A percentile compares a stretch with the other conserved stretches of the same genome.
These are phyloP conservation scores for Gastrophryne carolinensis DNA, from an alignment of 2,797 vertebrate species.

Conservation along the genomic window DNA sequence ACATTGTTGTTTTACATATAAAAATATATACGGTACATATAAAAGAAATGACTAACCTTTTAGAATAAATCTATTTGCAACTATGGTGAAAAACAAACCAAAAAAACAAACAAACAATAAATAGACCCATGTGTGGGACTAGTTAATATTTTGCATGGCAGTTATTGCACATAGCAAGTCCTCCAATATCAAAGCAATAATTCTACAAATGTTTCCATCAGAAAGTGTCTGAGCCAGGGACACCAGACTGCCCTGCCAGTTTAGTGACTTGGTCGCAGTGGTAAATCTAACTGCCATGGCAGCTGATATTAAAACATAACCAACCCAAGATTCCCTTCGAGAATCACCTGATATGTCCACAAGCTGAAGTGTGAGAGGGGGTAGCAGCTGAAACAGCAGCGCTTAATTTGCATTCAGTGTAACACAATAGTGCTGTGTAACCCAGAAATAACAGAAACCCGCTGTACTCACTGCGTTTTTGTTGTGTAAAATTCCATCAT, in stretches of 20 bases:
- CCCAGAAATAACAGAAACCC: slow-evolving; percentile 7
- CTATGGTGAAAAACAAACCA: no score
- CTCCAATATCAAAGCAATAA: not conserved
- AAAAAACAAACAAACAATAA: no score
- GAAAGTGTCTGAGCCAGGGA: not conserved
- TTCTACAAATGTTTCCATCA: not conserved
- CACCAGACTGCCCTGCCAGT: not conserved
- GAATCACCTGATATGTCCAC: not conserved
- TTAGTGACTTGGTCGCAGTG: not conserved
- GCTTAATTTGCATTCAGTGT: not conserved
- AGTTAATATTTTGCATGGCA: no score
- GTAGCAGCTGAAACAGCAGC: not conserved
- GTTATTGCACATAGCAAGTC: not conserved
- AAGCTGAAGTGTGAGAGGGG: not conserved
- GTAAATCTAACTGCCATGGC: not conserved
- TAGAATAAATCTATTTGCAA: no score
- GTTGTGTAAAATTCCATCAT: slow-evolving; percentile 62
- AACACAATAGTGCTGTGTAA: not conserved
- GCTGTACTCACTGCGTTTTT: slow-evolving; percentile 69
- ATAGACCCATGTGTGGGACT: no score
- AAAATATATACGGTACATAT: no score
- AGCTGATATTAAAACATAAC: not conserved
- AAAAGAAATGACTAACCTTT: no score
- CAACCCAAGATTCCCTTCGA: not conserved
- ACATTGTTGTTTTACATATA: no score